phyloP scores from a whole-genome alignment of 2,113 vertebrate species.

The Candoia aspera region DNA sequence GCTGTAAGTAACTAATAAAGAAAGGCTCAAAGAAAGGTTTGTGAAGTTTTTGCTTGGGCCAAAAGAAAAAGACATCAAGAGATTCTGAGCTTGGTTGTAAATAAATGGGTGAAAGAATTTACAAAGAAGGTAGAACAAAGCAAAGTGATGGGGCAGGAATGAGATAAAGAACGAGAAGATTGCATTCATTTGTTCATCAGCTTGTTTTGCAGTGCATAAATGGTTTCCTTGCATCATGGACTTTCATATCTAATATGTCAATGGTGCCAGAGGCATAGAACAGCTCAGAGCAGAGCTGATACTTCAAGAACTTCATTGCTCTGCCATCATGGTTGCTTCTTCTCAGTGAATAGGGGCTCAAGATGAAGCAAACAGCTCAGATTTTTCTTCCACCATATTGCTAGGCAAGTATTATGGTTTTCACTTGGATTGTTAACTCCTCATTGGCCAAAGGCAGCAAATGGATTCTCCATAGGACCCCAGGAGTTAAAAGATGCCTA shows the following conservation, averaged over 20 bases:
- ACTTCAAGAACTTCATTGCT: not conserved
- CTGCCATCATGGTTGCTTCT: not conserved
- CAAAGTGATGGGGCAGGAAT: not conserved
- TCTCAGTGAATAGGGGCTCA: not conserved
- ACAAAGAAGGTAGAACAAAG: not conserved
- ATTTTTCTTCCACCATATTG: slow-evolving; percentile 36
- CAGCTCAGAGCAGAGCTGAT: not conserved
- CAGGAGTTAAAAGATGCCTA: not conserved
- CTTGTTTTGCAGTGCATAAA: not conserved
- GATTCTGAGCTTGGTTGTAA: not conserved
- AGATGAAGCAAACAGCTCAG: slow-evolving; percentile 25
- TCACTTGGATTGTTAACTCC: slow-evolving; percentile 23
- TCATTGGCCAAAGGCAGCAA: slow-evolving; percentile 2
- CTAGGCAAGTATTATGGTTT: not conserved
- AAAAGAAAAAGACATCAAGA: not conserved
- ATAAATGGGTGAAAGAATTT: not conserved
- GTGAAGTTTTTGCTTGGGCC: not conserved
- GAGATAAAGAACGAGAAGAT: not conserved
- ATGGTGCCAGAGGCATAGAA: not conserved
- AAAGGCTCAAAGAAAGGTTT: not conserved
- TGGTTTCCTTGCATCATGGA: not conserved
- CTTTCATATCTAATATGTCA: not conserved
- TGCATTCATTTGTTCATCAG: not conserved
- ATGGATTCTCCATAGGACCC: not conserved
- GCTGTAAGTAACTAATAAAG: not conserved